These are phyloP conservation scores for Malurus melanocephalus DNA, from an alignment of 2,113 vertebrate genomes.

Conservation along the genomic window DNA sequence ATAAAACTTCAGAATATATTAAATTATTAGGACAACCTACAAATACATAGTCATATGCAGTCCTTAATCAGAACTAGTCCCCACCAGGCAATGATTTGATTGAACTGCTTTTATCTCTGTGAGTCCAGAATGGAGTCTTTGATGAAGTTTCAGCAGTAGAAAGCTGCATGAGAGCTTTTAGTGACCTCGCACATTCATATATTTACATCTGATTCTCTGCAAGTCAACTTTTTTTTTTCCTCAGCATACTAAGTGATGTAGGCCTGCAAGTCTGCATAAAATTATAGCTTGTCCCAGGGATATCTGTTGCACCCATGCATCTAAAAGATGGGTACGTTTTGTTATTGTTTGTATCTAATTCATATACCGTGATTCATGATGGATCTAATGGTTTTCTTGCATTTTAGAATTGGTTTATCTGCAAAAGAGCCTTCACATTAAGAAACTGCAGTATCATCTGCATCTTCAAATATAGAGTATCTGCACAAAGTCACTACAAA, in stretches of 20 bases:
- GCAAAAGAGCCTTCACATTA: neutral
- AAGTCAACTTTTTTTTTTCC: neutral
- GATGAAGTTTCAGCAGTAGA: neutral
- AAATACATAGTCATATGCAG: neutral
- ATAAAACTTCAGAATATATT: neutral
- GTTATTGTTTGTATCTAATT: neutral
- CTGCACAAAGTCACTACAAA: neutral
- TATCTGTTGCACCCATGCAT: neutral
- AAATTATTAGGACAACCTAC: neutral
- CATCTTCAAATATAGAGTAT: neutral
- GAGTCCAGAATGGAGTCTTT: neutral
- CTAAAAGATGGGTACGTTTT: neutral
- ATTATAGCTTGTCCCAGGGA: neutral
- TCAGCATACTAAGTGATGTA: neutral
- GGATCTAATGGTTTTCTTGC: neutral
- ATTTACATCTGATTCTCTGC: neutral
- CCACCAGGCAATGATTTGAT: neutral
- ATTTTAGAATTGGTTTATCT: neutral
- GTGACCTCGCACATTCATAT: neutral
- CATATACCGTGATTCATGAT: neutral
- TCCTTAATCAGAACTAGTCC: neutral
- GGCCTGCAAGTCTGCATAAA: neutral
- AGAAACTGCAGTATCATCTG: neutral
- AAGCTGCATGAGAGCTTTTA: neutral
- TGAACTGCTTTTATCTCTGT: constrained; percentile 13